Conservation (phyloP, 2,797 vertebrate species). For the Vipera ursinii region DNA sequence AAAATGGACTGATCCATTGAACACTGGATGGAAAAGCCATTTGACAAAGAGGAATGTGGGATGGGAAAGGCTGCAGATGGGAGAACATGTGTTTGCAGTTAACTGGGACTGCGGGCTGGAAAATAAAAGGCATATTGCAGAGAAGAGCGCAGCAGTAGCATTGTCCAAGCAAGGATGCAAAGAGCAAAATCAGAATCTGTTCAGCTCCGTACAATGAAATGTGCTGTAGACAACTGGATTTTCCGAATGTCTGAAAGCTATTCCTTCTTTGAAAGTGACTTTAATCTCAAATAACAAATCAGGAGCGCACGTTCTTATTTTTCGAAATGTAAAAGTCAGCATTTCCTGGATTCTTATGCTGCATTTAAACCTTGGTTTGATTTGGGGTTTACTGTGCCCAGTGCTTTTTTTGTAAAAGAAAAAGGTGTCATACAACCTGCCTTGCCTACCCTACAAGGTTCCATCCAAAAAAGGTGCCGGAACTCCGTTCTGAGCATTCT, state of each 20-base stretch:
- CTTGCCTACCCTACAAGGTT: too few relatives aligned
- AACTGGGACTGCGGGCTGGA: constrained; percentile 12
- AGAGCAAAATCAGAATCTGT: not conserved
- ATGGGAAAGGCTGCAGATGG: not conserved
- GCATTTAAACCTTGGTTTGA: not conserved
- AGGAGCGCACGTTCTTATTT: not conserved
- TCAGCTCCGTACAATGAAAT: not conserved
- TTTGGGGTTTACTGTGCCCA: not conserved
- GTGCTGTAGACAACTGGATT: not conserved
- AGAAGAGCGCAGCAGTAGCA: not conserved
- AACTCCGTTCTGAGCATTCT: too few relatives aligned
- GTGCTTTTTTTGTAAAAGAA: too few relatives aligned
- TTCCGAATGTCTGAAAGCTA: not conserved
- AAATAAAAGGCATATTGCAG: constrained; percentile 17
- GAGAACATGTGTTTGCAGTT: constrained; percentile 37
- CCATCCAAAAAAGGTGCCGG: too few relatives aligned
- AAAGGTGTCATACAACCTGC: too few relatives aligned
- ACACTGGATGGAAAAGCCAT: constrained; percentile 21
- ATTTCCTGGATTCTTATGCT: not conserved
- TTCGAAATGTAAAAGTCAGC: not conserved
- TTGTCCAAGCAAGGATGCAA: not conserved
- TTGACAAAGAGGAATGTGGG: not conserved
- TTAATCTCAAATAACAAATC: not conserved
- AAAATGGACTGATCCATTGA: not conserved
- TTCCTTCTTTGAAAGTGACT: not conserved